These are phyloP conservation scores for Gadopsis marmoratus DNA, from an alignment of 2,797 vertebrate species.

Conservation along the genomic window DNA sequence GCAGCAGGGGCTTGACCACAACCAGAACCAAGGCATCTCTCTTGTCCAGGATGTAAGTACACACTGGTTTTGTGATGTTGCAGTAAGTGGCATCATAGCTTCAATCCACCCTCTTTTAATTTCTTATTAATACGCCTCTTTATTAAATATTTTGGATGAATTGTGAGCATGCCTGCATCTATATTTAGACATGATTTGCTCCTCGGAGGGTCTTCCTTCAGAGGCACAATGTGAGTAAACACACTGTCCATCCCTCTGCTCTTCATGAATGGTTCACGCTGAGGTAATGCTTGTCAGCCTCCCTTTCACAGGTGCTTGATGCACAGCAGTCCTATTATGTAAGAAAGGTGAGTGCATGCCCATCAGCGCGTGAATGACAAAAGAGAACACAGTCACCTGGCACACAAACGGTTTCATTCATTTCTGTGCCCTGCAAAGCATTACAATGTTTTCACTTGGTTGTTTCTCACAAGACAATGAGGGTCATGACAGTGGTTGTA, in stretches of 20 bases:
- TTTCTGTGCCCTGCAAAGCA: background rate
- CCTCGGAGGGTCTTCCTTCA: background rate
- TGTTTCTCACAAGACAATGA: background rate
- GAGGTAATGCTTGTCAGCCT: slow-evolving; percentile 13
- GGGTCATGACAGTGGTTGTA: slow-evolving; percentile 39
- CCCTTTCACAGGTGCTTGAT: slow-evolving; percentile 45
- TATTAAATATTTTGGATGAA: background rate
- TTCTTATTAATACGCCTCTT: rapidly evolving
- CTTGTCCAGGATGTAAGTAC: slow-evolving; percentile 90
- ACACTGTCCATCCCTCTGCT: slow-evolving; percentile 33
- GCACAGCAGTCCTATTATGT: slow-evolving; percentile 51
- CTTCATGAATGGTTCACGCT: slow-evolving; percentile 58
- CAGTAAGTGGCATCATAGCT: background rate
- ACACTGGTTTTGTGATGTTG: background rate
- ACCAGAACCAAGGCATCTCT: slow-evolving; percentile 81
- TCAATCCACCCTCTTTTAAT: background rate
- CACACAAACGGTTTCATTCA: background rate
- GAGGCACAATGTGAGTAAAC: slow-evolving; percentile 12
- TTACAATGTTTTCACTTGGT: background rate
- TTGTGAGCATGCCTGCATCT: background rate
- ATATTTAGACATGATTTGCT: background rate
- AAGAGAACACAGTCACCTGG: slow-evolving; percentile 3
- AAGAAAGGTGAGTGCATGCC: slow-evolving; percentile 66
- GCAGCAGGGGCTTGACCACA: slow-evolving; percentile 72
- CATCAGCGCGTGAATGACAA: slow-evolving; percentile 50